These are phyloP conservation scores for Notolabrus celidotus DNA, from an alignment of 2,797 vertebrate genomes.

Conservation along the genomic window DNA sequence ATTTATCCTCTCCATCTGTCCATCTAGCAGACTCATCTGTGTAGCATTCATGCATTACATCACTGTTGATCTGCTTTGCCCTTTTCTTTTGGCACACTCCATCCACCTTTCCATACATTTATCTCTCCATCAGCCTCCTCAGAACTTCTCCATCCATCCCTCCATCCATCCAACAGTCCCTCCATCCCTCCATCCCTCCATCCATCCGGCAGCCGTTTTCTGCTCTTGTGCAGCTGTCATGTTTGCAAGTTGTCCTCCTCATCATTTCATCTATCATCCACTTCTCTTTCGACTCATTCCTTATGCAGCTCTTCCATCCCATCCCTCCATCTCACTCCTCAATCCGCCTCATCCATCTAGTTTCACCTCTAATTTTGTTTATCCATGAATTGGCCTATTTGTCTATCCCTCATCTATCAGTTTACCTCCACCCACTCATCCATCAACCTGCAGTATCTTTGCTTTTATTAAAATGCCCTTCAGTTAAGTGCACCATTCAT, in stretches of 20 bases:
- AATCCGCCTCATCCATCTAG: not conserved
- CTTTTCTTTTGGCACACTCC: too few species aligned
- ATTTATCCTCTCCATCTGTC: too few species aligned
- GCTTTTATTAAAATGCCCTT: not conserved
- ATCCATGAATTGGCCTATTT: too few species aligned
- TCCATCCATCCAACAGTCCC: not conserved
- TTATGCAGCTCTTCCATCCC: not conserved
- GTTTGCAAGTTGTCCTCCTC: not conserved
- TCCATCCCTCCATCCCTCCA: not conserved
- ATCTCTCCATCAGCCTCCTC: too few species aligned
- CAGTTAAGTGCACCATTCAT: constrained; percentile 1
- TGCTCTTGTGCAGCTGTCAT: not conserved
- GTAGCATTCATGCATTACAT: too few species aligned
- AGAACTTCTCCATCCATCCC: not conserved
- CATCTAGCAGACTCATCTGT: too few species aligned
- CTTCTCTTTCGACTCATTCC: not conserved
- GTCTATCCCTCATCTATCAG: not conserved
- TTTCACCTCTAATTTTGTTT: not conserved
- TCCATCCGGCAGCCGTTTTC: not conserved
- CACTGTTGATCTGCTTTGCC: too few species aligned
- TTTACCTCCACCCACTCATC: not conserved
- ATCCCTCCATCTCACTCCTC: not conserved
- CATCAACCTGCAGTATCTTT: not conserved
- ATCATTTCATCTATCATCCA: not conserved
- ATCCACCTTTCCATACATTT: too few species aligned